Evolutionary conservation across 2,888 invertebrate species (phyloP), one percentile per base, ranked within the genome.

Genomic region (Heteropelma amictum): DNA sequence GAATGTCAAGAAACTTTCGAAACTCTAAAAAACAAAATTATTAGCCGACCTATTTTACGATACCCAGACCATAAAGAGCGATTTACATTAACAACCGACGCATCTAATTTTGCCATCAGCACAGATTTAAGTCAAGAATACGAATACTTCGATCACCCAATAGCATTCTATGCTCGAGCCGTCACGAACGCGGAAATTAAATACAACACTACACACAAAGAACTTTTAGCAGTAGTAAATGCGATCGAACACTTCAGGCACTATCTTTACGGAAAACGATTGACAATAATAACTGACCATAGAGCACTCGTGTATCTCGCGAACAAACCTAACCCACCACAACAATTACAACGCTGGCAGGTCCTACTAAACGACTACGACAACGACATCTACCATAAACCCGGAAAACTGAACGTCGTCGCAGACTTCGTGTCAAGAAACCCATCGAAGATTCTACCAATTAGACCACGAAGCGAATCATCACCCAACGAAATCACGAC

Each of bases 191-290:
- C 83, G 0, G 82, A 86, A 80, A 54, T 45, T 30, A 81, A 77
- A 35, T 86, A 85, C 63, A 80, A 82, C 0, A 80, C 83, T 0
- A 86, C 86, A 23, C 87, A 88, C 72, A 87, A 86, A 63, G 87
- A 89, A 67, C 45, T 68, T 4, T 14, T 77, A 8, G 65, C 72
- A 33, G 63, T 75, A 2, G 56, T 72, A 7, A 69, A 58, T 21
- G 26, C 61, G 0, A 65, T 76, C 3, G 30, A 69, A 8, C 47
- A 77, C 30, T 73, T 76, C 7, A 56, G 54, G 19, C 67, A 64
- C 8, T 76, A 76, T 64, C 8, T 69, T 6, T 69, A 69, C 12
- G 76, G 69, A 3, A 21, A 23, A 14, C 53, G 58, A 12, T 70
- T 73, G 17, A 61, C 26, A 5, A 14, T 77, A 0, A 42, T 74